Percentiles rank a stretch among this genome's conserved stretches.
Evolutionary conservation across 2,888 invertebrate species (phyloP).

Genomic region (Limnephilus rhombicus): DNA sequence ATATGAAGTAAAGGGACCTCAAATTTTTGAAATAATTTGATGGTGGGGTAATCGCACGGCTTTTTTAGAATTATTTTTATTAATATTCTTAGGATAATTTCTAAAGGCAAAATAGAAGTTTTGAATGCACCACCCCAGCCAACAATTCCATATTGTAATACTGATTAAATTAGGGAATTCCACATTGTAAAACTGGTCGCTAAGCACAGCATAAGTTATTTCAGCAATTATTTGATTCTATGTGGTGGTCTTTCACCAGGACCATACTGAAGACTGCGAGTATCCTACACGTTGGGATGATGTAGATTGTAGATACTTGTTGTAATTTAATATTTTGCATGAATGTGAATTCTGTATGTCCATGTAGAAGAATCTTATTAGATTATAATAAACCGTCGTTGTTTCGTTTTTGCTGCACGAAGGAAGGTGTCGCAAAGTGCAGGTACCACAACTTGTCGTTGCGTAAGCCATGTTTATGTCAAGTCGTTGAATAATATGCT

Average conservation of each 20-base stretch:
- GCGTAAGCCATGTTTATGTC: constrained; percentile 12
- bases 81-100: too few species aligned
- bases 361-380: not conserved
- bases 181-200: not conserved
- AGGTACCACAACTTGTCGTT: not conserved
- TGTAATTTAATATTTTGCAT: not conserved
- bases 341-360: not conserved
- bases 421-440: not conserved
- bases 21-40: too few species aligned
- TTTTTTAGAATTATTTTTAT: too few species aligned
- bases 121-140: too few species aligned
- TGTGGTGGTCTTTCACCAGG: not conserved
- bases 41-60: too few species aligned
- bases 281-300: not conserved
- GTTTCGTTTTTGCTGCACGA: not conserved
- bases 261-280: not conserved
- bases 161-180: too few species aligned
- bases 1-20: too few species aligned
- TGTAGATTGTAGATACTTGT: too few species aligned
- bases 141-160: too few species aligned
- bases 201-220: not conserved
- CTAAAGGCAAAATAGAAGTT: too few species aligned
- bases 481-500: not conserved
- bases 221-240: not conserved
- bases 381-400: not conserved